Base-by-base conservation (phyloP, 2,113 vertebrate species). In the Ovibos moschatus region DNA sequence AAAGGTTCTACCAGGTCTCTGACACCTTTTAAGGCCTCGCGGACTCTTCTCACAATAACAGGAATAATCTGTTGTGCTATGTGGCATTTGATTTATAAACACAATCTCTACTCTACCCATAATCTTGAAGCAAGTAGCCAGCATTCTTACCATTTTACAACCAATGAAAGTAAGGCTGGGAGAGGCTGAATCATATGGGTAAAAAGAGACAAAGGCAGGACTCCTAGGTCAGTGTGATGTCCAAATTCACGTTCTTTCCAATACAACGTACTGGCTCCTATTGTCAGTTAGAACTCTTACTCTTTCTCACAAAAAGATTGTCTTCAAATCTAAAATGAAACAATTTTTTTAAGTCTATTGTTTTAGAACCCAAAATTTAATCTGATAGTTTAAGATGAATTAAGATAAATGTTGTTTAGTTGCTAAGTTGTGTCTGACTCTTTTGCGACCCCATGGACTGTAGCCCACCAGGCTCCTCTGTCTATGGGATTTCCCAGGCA, bases 1-100 rank as follows among this genome's bases (percentile, higher is more conserved):
- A 93, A 97, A 98, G 96, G 97, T 98, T 83, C 98, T 97, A 93
- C 95, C 97, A 95, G 97, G 89, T 91, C 96, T 84, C 97, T 55
- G 95, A 87, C 79, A 97, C 95, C 97, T 97, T 92, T 82, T 45
- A 86, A 60, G 89, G 89, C 83, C 47, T 81, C 43, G 16, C 6
- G 16, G 93, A 9, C 64, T 83, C 78, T 28, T 78, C 87, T 62
- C 93, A 55, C 47, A 76, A 53, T 45, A 53, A 64, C 45, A 92
- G 60, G 43, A 93, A 81, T 67, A 47, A 74, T 28, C 43, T 15
- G 43, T 67, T 23, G 27, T 6, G 74, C n/a, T 36, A 1, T 0
- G 5, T 50, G 45, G 79, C 25, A 13, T 74, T 88, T 27, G 12
- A n/a, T 40, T 55, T 86, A 47, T 57, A 21, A 81, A 85, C 17